Conservation (phyloP, 2,113 vertebrate species). For the Sinocyclocheilus anshuiensis region DNA sequence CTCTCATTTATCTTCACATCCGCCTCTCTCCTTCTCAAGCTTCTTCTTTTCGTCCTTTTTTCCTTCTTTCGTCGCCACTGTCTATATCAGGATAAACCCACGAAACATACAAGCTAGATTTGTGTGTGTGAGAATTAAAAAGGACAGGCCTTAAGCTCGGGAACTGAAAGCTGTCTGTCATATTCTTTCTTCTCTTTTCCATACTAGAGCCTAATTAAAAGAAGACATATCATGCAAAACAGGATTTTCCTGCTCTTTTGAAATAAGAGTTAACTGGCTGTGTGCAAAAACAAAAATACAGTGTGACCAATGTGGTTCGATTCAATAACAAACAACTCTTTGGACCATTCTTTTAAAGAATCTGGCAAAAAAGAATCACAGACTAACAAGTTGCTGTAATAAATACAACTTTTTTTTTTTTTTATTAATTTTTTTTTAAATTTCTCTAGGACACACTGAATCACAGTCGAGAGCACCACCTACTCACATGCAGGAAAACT, state of each 20-base stretch:
- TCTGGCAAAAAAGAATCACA: neutral
- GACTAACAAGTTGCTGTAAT: neutral
- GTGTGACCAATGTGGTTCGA: neutral
- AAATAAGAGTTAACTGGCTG: slow-evolving; percentile 1
- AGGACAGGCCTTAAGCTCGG: neutral
- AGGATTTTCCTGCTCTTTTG: slow-evolving; percentile 4
- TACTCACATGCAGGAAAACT: neutral
- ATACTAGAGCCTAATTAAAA: slow-evolving; percentile 9
- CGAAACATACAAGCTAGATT: slow-evolving; percentile 11
- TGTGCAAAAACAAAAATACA: neutral
- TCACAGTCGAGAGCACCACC: neutral
- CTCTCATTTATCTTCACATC: slow-evolving; percentile 78
- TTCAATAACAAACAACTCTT: neutral
- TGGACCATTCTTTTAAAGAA: neutral
- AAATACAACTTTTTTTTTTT: neutral
- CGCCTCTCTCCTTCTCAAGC: slow-evolving; percentile 43
- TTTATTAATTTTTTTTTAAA: no score
- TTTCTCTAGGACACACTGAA: neutral
- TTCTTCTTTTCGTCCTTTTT: slow-evolving; percentile 42
- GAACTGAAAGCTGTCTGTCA: slow-evolving; percentile 9
- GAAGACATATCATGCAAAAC: slow-evolving; percentile 3
- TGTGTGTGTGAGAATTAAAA: slow-evolving; percentile 13
- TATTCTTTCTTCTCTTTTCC: neutral
- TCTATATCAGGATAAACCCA: slow-evolving; percentile 11
- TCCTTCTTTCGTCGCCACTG: slow-evolving; percentile 4